Conservation (phyloP, 2,888 invertebrate genomes). For the Scaptomyza reducta region DNA sequence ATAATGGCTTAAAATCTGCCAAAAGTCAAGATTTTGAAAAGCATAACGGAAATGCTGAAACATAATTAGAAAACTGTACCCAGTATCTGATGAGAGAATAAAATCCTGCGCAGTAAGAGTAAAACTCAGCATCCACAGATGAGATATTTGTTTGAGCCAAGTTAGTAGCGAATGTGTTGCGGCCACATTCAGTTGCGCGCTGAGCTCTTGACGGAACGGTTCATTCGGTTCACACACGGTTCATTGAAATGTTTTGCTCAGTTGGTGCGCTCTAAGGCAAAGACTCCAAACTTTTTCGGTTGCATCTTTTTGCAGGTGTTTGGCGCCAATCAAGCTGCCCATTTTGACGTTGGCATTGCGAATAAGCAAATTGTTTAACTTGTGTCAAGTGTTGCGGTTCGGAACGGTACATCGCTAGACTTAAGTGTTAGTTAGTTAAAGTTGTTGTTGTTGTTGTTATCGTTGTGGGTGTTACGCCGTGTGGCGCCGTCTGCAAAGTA, state of each 20-base stretch:
- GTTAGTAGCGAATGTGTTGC: neutral
- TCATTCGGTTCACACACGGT: slow-evolving; percentile 30
- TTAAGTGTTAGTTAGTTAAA: slow-evolving; percentile 28
- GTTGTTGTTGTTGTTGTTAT: slow-evolving; percentile 18
- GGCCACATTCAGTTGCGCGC: slow-evolving; percentile 60
- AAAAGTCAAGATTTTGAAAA: slow-evolving; percentile 15
- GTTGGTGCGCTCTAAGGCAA: slow-evolving; percentile 17
- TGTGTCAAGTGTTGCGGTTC: slow-evolving; percentile 62
- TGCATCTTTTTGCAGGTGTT: slow-evolving; percentile 48
- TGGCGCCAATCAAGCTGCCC: slow-evolving; percentile 75
- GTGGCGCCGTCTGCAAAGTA: slow-evolving; percentile 64
- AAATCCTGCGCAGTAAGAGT: slow-evolving; percentile 62
- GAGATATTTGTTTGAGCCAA: neutral
- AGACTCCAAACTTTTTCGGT: neutral
- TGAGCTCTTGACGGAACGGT: slow-evolving; percentile 70
- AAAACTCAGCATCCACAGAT: slow-evolving; percentile 51
- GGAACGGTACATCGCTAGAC: slow-evolving; percentile 1
- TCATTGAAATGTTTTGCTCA: slow-evolving; percentile 28
- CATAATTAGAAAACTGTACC: slow-evolving; percentile 46
- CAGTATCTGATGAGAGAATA: slow-evolving; percentile 39
- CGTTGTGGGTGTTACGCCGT: slow-evolving; percentile 48
- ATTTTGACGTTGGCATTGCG: slow-evolving; percentile 56
- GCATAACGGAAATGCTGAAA: slow-evolving; percentile 39
- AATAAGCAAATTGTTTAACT: slow-evolving; percentile 77
- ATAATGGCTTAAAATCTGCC: neutral